Percentiles rank a stretch among this genome's conserved stretches.
Evolutionary conservation across 53 echinoderm and acorn worm genomes (phyloP).

Genomic region (Hippasteria phrygiana): DNA sequence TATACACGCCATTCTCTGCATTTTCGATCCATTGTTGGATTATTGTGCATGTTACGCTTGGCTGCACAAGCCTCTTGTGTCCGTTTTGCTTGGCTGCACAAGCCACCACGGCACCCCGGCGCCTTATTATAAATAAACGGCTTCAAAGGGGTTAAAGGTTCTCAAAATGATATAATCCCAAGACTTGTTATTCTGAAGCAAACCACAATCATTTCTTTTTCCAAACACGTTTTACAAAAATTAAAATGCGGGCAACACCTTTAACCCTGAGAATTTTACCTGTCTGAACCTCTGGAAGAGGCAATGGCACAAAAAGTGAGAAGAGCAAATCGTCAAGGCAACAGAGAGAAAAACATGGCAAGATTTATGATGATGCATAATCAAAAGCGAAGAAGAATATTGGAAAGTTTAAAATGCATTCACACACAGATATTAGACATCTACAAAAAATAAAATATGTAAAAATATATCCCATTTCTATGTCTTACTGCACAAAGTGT

Average conservation of each 20-base stretch:
- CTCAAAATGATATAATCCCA: too few species aligned
- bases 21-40: too few species aligned
- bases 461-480: neutral
- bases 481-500: neutral
- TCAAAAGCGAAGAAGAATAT: neutral
- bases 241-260: neutral
- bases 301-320: constrained; percentile 20
- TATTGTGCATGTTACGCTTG: too few species aligned
- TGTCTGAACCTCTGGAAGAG: constrained; percentile 55
- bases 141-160: too few species aligned
- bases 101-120: too few species aligned
- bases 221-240: neutral
- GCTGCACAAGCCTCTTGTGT: too few species aligned
- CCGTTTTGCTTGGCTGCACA: too few species aligned
- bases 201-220: neutral
- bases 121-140: too few species aligned
- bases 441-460: neutral
- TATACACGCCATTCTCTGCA: too few species aligned
- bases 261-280: constrained; percentile 34
- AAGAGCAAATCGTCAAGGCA: constrained; percentile 13
- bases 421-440: neutral
- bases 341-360: constrained; percentile 31
- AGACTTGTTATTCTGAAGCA: constrained; percentile 6
- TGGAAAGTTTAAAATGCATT: neutral
- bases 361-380: constrained; percentile 14